A percentile compares a stretch with the other conserved stretches of the same genome.
Conservation (phyloP, 2,888 invertebrate genomes). For the Seladonia tumulorum region DNA sequence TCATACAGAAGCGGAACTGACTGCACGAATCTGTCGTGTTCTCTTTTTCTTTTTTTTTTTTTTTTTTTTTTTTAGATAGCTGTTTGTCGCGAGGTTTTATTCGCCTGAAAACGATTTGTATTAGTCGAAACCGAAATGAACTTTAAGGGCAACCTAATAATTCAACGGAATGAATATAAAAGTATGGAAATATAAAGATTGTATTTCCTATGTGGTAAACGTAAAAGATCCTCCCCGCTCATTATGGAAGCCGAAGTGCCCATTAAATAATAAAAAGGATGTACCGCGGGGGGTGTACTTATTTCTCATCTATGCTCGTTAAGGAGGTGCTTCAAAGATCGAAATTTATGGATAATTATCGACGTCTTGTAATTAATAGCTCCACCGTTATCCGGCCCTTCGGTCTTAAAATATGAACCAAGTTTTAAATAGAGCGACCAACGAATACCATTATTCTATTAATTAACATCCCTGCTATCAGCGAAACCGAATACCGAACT, state of each 20-base stretch:
- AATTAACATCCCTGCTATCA: conserved; percentile 8
- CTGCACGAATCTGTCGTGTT: conserved; percentile 11
- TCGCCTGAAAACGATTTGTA: background rate
- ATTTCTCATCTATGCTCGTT: background rate
- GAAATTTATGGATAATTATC: conserved; percentile 63
- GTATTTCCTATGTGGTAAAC: background rate
- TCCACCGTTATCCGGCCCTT: conserved; percentile 22
- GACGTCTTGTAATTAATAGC: conserved; percentile 7
- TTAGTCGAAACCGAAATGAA: background rate
- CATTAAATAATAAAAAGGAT: background rate
- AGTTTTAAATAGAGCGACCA: background rate
- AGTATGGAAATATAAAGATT: background rate
- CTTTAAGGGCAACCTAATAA: background rate
- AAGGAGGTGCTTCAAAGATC: background rate
- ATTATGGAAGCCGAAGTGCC: background rate
- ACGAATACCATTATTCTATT: conserved; percentile 1
- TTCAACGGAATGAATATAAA: background rate
- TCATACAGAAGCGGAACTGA: conserved; percentile 18
- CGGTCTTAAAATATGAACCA: background rate
- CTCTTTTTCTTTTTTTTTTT: background rate
- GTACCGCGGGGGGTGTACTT: background rate
- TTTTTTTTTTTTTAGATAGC: background rate
- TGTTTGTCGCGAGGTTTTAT: too few relatives aligned
- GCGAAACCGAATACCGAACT: background rate
- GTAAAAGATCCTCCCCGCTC: background rate